These are phyloP conservation scores for Cryptomyrus ogoouensis DNA, from an alignment of 2,113 vertebrate species.

Conservation along the genomic window DNA sequence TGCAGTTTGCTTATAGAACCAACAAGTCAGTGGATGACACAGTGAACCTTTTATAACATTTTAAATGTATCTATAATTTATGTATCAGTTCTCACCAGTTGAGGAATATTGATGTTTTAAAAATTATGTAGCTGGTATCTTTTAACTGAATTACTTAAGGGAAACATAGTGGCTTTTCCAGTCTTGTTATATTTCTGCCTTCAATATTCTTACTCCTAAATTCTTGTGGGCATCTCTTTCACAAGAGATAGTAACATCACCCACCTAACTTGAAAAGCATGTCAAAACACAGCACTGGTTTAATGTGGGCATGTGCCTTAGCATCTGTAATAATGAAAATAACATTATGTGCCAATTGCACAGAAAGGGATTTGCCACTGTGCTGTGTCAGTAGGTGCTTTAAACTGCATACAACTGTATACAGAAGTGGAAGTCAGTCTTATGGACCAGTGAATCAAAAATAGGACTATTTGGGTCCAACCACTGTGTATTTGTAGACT, in stretches of 20 bases:
- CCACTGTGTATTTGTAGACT: not conserved
- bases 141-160: not conserved
- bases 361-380: not conserved
- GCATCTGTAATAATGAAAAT: not conserved
- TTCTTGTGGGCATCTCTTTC: not conserved
- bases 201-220: not conserved
- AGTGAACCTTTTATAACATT: not conserved
- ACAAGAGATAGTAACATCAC: not conserved
- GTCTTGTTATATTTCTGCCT: not conserved
- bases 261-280: not conserved
- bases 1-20: too few relatives aligned
- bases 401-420: not conserved
- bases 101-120: not conserved
- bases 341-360: not conserved
- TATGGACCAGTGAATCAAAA: not conserved
- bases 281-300: not conserved
- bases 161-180: not conserved
- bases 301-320: not conserved
- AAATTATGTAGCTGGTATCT: not conserved
- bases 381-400: not conserved
- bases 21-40: not conserved
- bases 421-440: not conserved
- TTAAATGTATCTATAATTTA: not conserved
- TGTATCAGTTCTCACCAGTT: not conserved
- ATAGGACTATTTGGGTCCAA: not conserved